Base-by-base conservation (phyloP, 2,113 vertebrate species). In the Odontesthes bonariensis region DNA sequence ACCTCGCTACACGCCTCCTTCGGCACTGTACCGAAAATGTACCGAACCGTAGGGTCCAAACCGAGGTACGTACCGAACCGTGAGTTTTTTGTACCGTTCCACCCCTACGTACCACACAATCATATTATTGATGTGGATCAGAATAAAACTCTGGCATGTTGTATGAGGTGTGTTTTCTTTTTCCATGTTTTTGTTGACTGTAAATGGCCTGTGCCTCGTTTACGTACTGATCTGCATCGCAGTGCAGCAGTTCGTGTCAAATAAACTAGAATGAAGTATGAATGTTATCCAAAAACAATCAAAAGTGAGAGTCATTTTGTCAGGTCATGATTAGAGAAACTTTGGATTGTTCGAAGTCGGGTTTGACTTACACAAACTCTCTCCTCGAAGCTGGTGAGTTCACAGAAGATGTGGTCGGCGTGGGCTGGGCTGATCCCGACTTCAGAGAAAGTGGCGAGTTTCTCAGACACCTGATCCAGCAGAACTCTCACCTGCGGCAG, bases 351-450 rank as follows among this genome's bases (percentile, higher is more conserved):
- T 27, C 54, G 61, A 9, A 8, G 4, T 16, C 31, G 16, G 40
- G 46, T 70, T 9, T 27, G 6, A 84, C 96, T 96, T 93, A 98
- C 97, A 22, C 84, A 79, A 33, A 95, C 94, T 88, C 91, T 96
- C 83, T 96, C 95, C 90, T 98, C 96, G 0, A 96, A 96, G 83
- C 33, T 88, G 76, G 75, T 77, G 69, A 98, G 95, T 70, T 97
- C 97, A 83, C 92, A 94, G 73, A 97, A 91, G 88, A 97, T 95
- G 74, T 98, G 97, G 66, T 97, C 94, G 13, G 92, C 96, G 0
- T 99, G 97, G 0, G 95, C 95, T 14, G 92, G 94, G 87, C 97
- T 98, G 90, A 98, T 96, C 78, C 96, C 98, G 7, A 98, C 92
- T 20, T 97, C 97, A 0, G 94, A 94, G 88, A 98, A 96, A 77